phyloP scores from a whole-genome alignment of 2,888 invertebrate species.

The Oligia strigilis region DNA sequence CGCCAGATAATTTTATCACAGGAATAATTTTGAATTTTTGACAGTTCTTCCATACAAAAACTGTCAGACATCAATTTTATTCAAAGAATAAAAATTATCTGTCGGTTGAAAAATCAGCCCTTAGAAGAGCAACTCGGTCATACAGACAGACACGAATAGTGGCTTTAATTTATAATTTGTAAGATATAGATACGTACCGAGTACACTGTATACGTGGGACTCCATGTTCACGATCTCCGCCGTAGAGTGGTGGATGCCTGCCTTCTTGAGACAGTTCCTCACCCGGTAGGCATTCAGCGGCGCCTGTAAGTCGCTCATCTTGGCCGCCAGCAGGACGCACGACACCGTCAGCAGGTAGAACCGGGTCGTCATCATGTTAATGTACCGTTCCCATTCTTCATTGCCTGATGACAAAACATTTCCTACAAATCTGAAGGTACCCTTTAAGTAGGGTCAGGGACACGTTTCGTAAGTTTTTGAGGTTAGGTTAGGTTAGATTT shows the following conservation, averaged over 20 bases:
- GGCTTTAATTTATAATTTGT: not conserved
- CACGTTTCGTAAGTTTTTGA: not conserved
- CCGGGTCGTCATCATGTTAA: constrained; percentile 45
- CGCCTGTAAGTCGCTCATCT: constrained; percentile 71
- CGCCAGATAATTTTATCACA: no score
- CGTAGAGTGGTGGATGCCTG: constrained; percentile 60
- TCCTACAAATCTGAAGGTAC: not conserved
- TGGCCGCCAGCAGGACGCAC: constrained; percentile 76
- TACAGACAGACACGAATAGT: not conserved
- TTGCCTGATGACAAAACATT: constrained; percentile 29
- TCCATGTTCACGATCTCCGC: constrained; percentile 72
- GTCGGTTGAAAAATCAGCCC: no score
- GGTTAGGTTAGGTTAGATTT: not conserved
- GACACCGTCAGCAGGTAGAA: constrained; percentile 72
- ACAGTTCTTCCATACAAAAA: no score
- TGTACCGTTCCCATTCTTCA: constrained; percentile 65
- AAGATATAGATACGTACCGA: constrained; percentile 68
- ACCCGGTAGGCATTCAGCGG: constrained; percentile 63
- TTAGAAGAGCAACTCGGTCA: no score
- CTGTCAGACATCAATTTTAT: no score
- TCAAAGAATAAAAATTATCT: no score
- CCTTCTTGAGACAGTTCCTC: constrained; percentile 61
- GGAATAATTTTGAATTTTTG: no score
- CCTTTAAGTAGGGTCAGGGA: not conserved
- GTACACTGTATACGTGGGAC: constrained; percentile 69